Evolutionary conservation across 1,140 invertebrate species (phyloP).

Genomic region (Apolygus lucorum): DNA sequence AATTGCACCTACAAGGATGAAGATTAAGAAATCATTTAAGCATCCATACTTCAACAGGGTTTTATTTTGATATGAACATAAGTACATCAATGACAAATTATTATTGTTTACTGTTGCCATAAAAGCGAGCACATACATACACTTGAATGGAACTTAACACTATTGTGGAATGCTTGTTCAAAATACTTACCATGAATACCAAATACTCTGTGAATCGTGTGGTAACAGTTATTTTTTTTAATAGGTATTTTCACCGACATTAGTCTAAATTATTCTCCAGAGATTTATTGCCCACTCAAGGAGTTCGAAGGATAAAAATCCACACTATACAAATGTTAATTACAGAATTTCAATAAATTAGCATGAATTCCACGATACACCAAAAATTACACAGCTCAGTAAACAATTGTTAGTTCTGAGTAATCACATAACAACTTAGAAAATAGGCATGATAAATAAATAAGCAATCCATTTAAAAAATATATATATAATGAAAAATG

Average conservation of each 20-base stretch:
- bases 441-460: not conserved
- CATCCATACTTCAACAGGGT: conserved; percentile 15
- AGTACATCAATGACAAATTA: conserved; percentile 11
- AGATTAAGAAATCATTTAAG: no score
- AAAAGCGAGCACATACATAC: conserved; percentile 15
- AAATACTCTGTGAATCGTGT: not conserved
- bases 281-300: not conserved
- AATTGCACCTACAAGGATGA: no score
- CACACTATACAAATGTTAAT: not conserved
- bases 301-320: not conserved
- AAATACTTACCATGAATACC: conserved; percentile 1
- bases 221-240: not conserved
- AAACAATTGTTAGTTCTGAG: conserved; percentile 11
- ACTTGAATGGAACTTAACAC: not conserved
- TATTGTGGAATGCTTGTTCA: not conserved
- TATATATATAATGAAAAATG: conserved; percentile 6
- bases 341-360: no score
- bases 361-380: conserved; percentile 1
- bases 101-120: conserved; percentile 6
- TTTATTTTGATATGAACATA: conserved; percentile 18
- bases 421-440: not conserved
- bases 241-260: not conserved
- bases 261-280: not conserved
- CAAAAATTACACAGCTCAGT: conserved; percentile 15
- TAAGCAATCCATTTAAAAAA: conserved; percentile 3